A percentile compares a stretch with the other conserved stretches of the same genome.
These are phyloP conservation scores for Anaspis maculata DNA, from an alignment of 2,888 invertebrate genomes.

Conservation along the genomic window DNA sequence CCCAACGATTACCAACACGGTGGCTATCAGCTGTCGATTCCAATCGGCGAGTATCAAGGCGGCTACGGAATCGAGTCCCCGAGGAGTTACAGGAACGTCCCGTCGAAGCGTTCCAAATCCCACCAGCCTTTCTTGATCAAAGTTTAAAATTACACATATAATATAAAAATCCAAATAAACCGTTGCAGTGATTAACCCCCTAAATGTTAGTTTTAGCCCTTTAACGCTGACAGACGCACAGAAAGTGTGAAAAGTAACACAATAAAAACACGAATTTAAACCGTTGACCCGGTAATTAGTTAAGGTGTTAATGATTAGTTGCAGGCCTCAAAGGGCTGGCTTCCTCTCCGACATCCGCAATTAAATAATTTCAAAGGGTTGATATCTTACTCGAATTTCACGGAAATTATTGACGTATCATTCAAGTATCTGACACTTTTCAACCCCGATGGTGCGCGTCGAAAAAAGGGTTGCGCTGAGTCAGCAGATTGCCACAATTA, in stretches of 20 bases:
- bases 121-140: too few relatives aligned
- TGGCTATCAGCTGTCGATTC: too few relatives aligned
- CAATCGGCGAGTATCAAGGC: too few relatives aligned
- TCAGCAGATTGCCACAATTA: too few relatives aligned
- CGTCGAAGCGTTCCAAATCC: too few relatives aligned
- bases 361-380: slow-evolving; percentile 13
- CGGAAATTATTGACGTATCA: slow-evolving; percentile 13
- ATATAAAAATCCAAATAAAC: too few relatives aligned
- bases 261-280: slow-evolving; percentile 7
- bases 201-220: slow-evolving; percentile 2
- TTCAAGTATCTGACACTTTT: not conserved
- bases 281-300: slow-evolving; percentile 3
- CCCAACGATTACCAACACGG: too few relatives aligned
- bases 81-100: too few relatives aligned
- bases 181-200: not conserved
- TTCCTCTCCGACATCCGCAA: slow-evolving; percentile 8
- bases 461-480: too few relatives aligned
- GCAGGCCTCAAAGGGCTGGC: slow-evolving; percentile 1
- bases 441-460: too few relatives aligned
- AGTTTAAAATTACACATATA: too few relatives aligned
- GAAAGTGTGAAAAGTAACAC: slow-evolving; percentile 7
- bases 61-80: too few relatives aligned
- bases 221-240: not conserved
- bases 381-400: slow-evolving; percentile 15
- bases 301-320: slow-evolving; percentile 15